Base-by-base conservation (phyloP, 2,797 vertebrate species). In the Channa striata region DNA sequence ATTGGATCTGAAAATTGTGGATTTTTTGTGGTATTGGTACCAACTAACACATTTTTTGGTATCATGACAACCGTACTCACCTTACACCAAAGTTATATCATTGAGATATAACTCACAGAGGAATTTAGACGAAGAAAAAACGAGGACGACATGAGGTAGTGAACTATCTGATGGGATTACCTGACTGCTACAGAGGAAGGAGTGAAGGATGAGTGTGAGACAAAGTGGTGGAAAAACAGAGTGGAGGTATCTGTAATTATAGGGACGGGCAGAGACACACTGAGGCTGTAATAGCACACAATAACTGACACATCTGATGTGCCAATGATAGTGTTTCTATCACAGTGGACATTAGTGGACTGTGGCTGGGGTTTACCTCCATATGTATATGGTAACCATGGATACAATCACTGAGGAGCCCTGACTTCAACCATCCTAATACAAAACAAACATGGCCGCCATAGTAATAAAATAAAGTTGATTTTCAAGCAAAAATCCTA, bases 241-340 rank as follows among this genome's bases (percentile, higher is more conserved):
- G 86, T 68, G 40, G 68, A 82, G 80, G 81, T 71, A 19, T 71
- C 52, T 1, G 17, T 90, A 89, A 91, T 90, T 91, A 88, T 76
- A 90, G 86, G 84, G 84, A 81, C 82, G 76, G 65, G 72, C 69
- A 39, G 75, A 89, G 86, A 81, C 87, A 85, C 56, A 76, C 83
- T 30, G 62, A 78, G 75, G 74, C 56, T 36, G 81, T 84, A 88
- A 88, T 78, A 75, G 83, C 77, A 85, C 76, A 86, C 81, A 81
- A 21, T 80, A 68, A 56, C 57, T 84, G 64, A 86, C 83, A 79
- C 87, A 86, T 86, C 58, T 88, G 81, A 89, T 71, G 80, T 70
- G 67, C 71, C 80, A 84, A 89, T 84, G 87, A 87, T 84, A 86
- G 88, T 83, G 79, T 82, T 82, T 20, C 67, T 63, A 81, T 79